Evolutionary conservation across 2,113 vertebrate genomes (phyloP).

Genomic region (Andinoacara biseriatus): DNA sequence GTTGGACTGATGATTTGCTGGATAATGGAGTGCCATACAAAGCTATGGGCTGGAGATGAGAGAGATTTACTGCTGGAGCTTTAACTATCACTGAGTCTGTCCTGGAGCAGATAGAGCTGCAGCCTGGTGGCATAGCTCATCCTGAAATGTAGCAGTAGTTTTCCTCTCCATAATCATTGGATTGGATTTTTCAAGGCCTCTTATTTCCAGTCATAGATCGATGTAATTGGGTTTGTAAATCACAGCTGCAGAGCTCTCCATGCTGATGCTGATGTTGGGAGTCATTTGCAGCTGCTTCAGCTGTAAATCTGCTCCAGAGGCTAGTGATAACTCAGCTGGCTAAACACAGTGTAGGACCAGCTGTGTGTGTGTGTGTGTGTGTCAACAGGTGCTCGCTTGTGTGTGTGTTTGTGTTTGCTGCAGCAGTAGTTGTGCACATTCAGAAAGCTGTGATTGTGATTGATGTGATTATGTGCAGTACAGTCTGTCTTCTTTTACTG

Average conservation of each 20-base stretch:
- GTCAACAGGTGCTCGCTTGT: constrained; percentile 6
- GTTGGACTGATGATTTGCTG: constrained; percentile 60
- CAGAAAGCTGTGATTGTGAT: not conserved
- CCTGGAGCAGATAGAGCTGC: constrained; percentile 47
- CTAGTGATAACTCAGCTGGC: constrained; percentile 65
- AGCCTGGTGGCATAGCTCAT: constrained; percentile 57
- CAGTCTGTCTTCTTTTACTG: not conserved
- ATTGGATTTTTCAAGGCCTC: constrained; percentile 71
- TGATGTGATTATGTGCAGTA: not conserved
- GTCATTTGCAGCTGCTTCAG: constrained; percentile 61
- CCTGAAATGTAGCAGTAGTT: constrained; percentile 71
- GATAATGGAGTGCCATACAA: constrained; percentile 58
- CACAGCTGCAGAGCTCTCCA: constrained; percentile 52
- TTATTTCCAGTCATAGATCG: constrained; percentile 68
- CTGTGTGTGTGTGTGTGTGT: constrained; percentile 18
- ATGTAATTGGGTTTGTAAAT: constrained; percentile 75
- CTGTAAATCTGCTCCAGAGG: constrained; percentile 66
- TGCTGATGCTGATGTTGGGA: constrained; percentile 67
- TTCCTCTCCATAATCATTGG: constrained; percentile 69
- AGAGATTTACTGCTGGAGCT: constrained; percentile 66
- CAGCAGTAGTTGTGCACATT: not conserved
- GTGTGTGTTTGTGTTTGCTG: not conserved
- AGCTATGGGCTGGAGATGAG: constrained; percentile 48
- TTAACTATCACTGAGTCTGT: constrained; percentile 45
- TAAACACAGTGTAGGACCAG: constrained; percentile 59